phyloP scores from a whole-genome alignment of 2,113 vertebrate genomes.

The Ranitomeya variabilis region DNA sequence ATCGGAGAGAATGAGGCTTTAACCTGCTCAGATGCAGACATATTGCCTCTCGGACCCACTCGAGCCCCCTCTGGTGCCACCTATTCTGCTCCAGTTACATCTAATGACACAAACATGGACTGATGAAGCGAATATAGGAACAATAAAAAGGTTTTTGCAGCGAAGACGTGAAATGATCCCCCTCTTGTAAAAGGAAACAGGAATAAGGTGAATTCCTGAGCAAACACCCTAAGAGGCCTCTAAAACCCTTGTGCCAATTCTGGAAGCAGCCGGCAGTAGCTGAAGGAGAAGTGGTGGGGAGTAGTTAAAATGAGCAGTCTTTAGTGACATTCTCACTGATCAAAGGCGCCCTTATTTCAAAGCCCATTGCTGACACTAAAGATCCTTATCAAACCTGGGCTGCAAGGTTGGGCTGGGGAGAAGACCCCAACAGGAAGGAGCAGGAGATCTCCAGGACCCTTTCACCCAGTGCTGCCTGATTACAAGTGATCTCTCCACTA shows the following conservation, averaged over 20 bases:
- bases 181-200: slow-evolving; percentile 3
- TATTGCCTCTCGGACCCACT: not conserved
- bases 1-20: too few relatives aligned
- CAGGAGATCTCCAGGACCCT: not conserved
- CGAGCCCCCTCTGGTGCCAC: not conserved
- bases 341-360: slow-evolving; percentile 64
- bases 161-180: not conserved
- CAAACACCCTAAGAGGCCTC: slow-evolving; percentile 33
- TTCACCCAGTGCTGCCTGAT: not conserved
- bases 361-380: slow-evolving; percentile 58
- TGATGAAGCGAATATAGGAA: too few relatives aligned
- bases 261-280: not conserved
- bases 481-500: slow-evolving; percentile 1
- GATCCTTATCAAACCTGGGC: slow-evolving; percentile 47
- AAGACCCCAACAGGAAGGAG: slow-evolving; percentile 15
- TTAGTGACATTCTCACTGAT: slow-evolving; percentile 52
- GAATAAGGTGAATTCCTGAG: slow-evolving; percentile 4
- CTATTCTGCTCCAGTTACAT: not conserved
- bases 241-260: not conserved
- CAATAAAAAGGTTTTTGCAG: not conserved
- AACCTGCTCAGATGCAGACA: too few relatives aligned
- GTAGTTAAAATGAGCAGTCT: slow-evolving; percentile 55
- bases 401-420: not conserved
- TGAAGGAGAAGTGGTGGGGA: slow-evolving; percentile 29
- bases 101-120: not conserved